Conservation (phyloP, 2,113 vertebrate genomes). For the Monarcha castaneiventris region DNA sequence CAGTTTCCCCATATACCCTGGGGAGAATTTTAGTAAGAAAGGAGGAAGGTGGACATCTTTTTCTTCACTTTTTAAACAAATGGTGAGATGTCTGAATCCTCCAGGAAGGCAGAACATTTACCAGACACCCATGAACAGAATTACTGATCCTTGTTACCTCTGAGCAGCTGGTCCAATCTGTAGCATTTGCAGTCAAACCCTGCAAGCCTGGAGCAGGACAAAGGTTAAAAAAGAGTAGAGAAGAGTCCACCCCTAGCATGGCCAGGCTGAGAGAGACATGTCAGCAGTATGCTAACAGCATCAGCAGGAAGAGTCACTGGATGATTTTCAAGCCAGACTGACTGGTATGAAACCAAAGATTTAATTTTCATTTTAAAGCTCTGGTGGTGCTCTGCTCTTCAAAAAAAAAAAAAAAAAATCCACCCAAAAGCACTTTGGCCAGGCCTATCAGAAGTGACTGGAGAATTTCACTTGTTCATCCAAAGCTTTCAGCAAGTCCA, state of each 20-base stretch:
- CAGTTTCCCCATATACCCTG: neutral
- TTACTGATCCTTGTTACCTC: neutral
- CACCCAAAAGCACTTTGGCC: neutral
- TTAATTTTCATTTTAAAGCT: neutral
- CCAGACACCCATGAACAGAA: neutral
- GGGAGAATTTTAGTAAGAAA: neutral
- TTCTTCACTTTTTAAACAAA: neutral
- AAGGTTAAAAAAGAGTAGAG: neutral
- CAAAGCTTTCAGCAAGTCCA: neutral
- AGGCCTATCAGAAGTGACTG: neutral
- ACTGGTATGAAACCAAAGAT: neutral
- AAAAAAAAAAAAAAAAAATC: neutral
- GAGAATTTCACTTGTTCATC: neutral
- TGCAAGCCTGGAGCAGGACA: neutral
- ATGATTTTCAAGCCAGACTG: neutral
- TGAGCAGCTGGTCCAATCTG: neutral
- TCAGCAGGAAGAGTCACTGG: neutral
- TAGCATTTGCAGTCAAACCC: neutral
- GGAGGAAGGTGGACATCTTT: neutral
- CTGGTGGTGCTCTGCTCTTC: neutral
- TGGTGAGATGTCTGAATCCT: neutral
- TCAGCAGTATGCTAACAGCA: neutral
- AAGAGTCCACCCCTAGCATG: neutral
- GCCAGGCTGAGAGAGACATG: neutral
- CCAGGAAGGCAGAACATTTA: neutral